Evolutionary conservation across 2,888 invertebrate genomes (phyloP), one percentile per base, ranked within the genome.

Genomic region (Pegoplata infirma): DNA sequence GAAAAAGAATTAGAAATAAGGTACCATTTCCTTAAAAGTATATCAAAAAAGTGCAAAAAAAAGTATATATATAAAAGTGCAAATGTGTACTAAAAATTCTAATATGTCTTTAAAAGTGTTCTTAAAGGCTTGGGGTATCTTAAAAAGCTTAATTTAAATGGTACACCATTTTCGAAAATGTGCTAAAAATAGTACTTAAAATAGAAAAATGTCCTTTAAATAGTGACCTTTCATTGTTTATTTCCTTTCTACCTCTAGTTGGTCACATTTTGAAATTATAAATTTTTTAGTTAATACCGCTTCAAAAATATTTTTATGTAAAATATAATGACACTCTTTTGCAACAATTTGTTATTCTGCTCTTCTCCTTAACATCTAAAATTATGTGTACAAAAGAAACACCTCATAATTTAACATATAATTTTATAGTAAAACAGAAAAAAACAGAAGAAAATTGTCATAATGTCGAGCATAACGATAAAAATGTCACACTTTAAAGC

Each of bases 371-470:
- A 40, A 40, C n/a, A 40, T n/a, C 36, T n/a, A 0, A 47, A 40
- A 47, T 23, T 28, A 21, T 49, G 56, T 16, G 7, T 56, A 40
- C 68, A 76, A 63, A 69, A 76, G 63, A 63, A 63, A 49, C 68
- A 63, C 56, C 49, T 63, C 68, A 76, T 76, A 63, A 64, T 58
- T 56, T 76, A 44, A 56, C 40, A 40, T 40, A 40, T 40, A 40
- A 12, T 12, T n/a, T n/a, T 40, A n/a, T 40, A 5, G n/a, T 19
- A 7, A 77, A 73, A 75, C 63, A 23, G 71, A 36, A 59, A 47
- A 78, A 23, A 71, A 44, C n/a, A n/a, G n/a, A n/a, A n/a, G n/a
- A 64, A 80, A 86, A 85, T 83, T 85, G 82, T 76, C 75, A 69
- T 76, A 69, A 75, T 79, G 76, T 68, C 74, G 75, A 58, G 67